Evolutionary conservation across 2,888 invertebrate species (phyloP), one percentile per base, ranked within the genome.

Genomic region (Amphipoea lucens): DNA sequence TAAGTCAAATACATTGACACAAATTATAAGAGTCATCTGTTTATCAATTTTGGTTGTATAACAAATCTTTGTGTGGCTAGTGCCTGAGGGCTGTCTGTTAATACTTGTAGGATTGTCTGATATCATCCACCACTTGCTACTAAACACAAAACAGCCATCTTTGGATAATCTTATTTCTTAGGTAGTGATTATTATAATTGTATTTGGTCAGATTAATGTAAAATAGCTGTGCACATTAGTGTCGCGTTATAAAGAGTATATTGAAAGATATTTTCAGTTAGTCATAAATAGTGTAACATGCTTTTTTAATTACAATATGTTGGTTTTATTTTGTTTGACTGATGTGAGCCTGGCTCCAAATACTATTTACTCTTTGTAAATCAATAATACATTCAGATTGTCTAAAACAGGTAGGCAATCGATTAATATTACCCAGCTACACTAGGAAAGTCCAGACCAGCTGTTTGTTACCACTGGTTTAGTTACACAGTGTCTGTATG

Each of bases 211-310:
- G 91, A 92, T 94, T 93, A 85, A 90, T 95, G 95, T 95, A 92
- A 94, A 95, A 95, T 95, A 95, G 95, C 94, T 94, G 94, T 93
- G 92, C 94, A 95, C 92, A 91, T 93, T 93, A 91, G 83, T 89
- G 92, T 92, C 88, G 89, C 92, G 90, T 92, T 92, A 90, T 91
- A 92, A 92, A 93, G 92, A 93, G 89, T 93, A 91, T 93, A 94
- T 92, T 94, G 90, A 91, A 94, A 93, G 88, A 93, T 93, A 94
- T 94, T 95, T 95, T 95, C 93, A 93, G 91, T 94, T 95, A 94
- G 93, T 94, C 93, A 92, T 94, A 94, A 93, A 94, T 95, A 96
- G 94, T 95, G 94, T 94, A 96, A 95, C 95, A 95, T 94, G 96
- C 96, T 95, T 96, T 95, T 95, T 94, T 93, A 92, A 95, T 94